These are phyloP conservation scores for Scrobipalpa costella DNA, from an alignment of 2,888 invertebrate species.

Conservation along the genomic window DNA sequence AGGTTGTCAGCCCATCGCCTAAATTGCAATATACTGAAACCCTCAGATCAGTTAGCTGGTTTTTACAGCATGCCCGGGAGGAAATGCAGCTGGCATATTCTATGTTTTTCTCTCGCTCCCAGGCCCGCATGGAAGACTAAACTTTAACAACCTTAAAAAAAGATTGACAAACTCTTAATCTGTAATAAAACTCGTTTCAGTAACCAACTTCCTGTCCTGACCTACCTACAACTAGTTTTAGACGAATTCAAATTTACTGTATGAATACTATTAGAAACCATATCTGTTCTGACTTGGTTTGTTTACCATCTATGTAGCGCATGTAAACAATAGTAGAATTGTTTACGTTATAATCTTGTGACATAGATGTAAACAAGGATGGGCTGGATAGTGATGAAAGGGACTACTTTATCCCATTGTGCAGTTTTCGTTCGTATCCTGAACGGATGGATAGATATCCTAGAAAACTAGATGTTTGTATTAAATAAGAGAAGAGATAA, in stretches of 20 bases:
- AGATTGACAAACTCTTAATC: background rate
- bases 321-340: constrained; percentile 13
- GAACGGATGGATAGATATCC: too few relatives aligned
- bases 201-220: constrained; percentile 9
- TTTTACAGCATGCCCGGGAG: too few relatives aligned
- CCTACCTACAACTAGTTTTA: constrained; percentile 11
- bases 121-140: too few relatives aligned
- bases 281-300: background rate
- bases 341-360: constrained; percentile 15
- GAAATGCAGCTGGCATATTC: too few relatives aligned
- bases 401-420: background rate
- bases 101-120: too few relatives aligned
- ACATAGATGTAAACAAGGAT: constrained; percentile 5
- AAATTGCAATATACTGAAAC: too few relatives aligned
- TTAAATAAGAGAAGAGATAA: too few relatives aligned
- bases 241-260: background rate
- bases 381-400: background rate
- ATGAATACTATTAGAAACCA: background rate
- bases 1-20: too few relatives aligned
- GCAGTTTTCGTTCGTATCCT: too few relatives aligned
- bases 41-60: too few relatives aligned
- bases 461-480: too few relatives aligned
- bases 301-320: constrained; percentile 1
- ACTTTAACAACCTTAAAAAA: background rate
- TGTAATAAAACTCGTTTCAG: background rate